These are phyloP conservation scores for Gallinago nigripennis DNA, from an alignment of 2,797 vertebrate species.

Conservation along the genomic window DNA sequence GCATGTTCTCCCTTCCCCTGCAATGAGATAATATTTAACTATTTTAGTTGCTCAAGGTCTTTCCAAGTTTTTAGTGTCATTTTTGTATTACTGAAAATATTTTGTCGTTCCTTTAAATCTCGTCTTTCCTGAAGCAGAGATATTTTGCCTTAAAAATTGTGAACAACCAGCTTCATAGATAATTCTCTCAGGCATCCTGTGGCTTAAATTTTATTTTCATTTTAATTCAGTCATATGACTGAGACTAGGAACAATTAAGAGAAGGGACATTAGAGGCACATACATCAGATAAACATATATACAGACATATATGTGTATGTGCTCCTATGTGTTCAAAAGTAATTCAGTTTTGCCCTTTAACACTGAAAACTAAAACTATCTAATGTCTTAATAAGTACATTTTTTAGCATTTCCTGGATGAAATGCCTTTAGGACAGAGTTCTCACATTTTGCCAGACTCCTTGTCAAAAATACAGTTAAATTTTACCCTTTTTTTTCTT, in stretches of 20 bases:
- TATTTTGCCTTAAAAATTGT: neutral
- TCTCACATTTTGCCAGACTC: neutral
- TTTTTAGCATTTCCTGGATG: neutral
- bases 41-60: constrained; percentile 13
- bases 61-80: constrained; percentile 19
- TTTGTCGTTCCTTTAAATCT: constrained; percentile 39
- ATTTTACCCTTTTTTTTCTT: neutral
- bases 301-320: neutral
- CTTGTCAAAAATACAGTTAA: neutral
- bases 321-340: neutral
- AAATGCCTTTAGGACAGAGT: neutral
- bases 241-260: neutral
- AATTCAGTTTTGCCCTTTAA: neutral
- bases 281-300: neutral
- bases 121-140: neutral
- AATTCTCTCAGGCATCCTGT: neutral
- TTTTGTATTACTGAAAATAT: constrained; percentile 17
- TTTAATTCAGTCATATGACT: neutral
- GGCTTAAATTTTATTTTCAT: constrained; percentile 7
- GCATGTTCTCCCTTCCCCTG: neutral
- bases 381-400: neutral
- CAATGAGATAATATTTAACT: constrained; percentile 14
- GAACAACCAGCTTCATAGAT: neutral
- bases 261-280: neutral
- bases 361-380: neutral